Evolutionary conservation across 2,888 invertebrate species (phyloP), one percentile per base, ranked within the genome.

Genomic region (Habrosyne pyritoides): DNA sequence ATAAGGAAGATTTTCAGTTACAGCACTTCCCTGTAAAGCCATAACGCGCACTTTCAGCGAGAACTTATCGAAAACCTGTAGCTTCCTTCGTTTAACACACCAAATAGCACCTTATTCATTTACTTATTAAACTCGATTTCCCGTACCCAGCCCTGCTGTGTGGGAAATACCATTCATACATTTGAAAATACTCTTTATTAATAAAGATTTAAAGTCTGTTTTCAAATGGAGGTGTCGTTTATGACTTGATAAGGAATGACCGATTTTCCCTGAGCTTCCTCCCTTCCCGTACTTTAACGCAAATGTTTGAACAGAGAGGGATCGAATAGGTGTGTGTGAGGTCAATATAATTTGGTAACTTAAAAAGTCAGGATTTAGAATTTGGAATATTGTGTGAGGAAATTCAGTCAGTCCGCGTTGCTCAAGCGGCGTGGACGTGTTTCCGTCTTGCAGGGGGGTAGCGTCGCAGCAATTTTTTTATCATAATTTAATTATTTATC

Each of bases 21-120:
- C 78, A 22, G 10, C 68, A 26, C 69, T 85, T 26, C 79, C 12
- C 63, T 24, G n/a, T 51, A 53, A 62, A n/a, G 56, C 54, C 53
- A 50, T 57, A 64, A 63, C 67, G 60, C 79, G 83, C 84, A 79
- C 81, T 89, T 88, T 86, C 86, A 84, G 83, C 81, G 76, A 68
- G 77, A 84, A 86, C 80, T 84, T 85, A 88, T 84, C 81, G 85
- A 83, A 84, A 80, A 90, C 90, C 90, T 90, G 90, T 90, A 84
- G 90, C 87, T 88, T 87, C 67, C 75, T 59, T 50, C 55, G 28
- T 2, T 2, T 12, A 47, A 0, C 65, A 73, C 22, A 6, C 21
- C 0, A 76, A 58, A 57, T 21, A 56, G 12, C 21, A 67, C 70
- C 59, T 64, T 76, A 71, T 18, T 0, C 0, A 0, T 0, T 2